phyloP scores from a whole-genome alignment of 2,888 invertebrate species.

The Thysanoteuthis rhombus region DNA sequence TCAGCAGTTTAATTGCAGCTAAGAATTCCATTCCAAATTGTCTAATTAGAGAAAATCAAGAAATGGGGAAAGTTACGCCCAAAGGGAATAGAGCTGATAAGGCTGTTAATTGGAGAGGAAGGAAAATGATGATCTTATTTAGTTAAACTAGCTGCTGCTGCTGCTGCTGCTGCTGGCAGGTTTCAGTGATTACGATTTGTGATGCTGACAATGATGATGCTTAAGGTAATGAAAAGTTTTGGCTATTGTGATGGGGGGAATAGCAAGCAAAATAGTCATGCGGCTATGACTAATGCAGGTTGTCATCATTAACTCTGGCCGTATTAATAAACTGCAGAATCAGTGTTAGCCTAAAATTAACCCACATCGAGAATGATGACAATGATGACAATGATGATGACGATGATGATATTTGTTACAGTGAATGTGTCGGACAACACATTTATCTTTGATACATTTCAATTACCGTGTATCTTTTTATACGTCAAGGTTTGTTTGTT shows the following conservation, averaged over 20 bases:
- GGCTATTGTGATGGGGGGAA: background rate
- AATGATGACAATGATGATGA: background rate
- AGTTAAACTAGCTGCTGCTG: background rate
- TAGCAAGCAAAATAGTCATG: background rate
- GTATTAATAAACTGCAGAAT: background rate
- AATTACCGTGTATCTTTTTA: too few relatives aligned
- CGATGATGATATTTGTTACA: background rate
- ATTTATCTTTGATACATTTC: too few relatives aligned
- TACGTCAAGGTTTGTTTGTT: too few relatives aligned
- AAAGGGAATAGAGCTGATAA: background rate
- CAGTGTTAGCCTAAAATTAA: background rate
- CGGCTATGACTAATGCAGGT: background rate
- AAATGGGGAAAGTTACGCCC: background rate
- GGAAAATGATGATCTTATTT: background rate
- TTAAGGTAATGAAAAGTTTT: background rate
- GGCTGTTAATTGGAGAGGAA: background rate
- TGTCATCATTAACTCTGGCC: background rate
- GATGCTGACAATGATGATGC: background rate
- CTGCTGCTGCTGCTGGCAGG: background rate
- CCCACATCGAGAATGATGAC: background rate
- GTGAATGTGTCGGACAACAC: background rate
- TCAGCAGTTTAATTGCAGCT: background rate
- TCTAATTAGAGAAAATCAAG: slow-evolving; percentile 12
- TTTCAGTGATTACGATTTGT: background rate
- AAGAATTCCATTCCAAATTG: slow-evolving; percentile 12